A percentile compares a stretch with the other conserved stretches of the same genome.
Evolutionary conservation across 1,140 invertebrate species (phyloP).

Genomic region (Holcopasites calliopsidis): DNA sequence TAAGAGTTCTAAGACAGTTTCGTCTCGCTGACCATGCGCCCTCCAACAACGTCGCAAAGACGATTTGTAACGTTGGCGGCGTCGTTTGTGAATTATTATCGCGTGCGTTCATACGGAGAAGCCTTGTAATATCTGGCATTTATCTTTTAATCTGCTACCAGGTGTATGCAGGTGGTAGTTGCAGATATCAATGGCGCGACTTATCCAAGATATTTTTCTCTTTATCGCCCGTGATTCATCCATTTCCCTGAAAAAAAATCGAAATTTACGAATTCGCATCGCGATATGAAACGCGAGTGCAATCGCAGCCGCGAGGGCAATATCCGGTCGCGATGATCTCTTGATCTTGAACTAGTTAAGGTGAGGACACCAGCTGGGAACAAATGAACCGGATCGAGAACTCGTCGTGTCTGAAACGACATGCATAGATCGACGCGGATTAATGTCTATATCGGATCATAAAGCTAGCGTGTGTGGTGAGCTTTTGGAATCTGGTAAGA

Average conservation of each 20-base stretch:
- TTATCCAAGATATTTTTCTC: no score
- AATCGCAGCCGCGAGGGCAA: not conserved
- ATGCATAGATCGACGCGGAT: conserved; percentile 57
- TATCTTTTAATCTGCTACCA: no score
- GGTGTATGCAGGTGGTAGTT: no score
- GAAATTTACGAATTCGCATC: not conserved
- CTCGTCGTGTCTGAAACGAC: not conserved
- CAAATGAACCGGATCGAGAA: conserved; percentile 16
- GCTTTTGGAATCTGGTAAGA: not conserved
- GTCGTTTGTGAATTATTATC: not conserved
- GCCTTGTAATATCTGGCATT: not conserved
- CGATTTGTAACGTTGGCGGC: not conserved
- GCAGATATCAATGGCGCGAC: no score
- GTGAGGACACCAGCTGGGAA: not conserved
- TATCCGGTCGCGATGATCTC: not conserved
- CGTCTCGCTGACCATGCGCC: not conserved
- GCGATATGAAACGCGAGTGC: not conserved
- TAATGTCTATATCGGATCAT: conserved; percentile 37
- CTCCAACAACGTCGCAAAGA: not conserved
- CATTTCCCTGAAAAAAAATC: not conserved
- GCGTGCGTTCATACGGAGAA: not conserved
- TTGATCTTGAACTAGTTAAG: not conserved
- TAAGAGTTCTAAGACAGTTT: conserved; percentile 47
- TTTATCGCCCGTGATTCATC: not conserved
- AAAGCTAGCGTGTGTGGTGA: not conserved